phyloP scores from a whole-genome alignment of 2,113 vertebrate species.

The Pelvicachromis taeniatus region DNA sequence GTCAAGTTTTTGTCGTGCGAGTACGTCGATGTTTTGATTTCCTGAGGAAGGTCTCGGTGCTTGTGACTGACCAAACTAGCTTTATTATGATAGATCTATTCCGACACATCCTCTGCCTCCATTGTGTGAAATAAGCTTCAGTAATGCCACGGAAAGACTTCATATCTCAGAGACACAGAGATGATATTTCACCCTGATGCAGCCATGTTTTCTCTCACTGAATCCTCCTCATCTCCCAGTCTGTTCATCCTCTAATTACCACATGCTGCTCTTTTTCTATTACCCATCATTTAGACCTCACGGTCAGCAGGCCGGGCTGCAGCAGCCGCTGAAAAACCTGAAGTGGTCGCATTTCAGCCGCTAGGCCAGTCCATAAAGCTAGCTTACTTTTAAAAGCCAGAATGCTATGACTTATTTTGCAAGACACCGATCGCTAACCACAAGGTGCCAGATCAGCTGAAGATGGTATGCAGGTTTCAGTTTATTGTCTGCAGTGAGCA shows the following conservation, averaged over 20 bases:
- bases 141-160: conserved; percentile 39
- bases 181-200: conserved; percentile 1
- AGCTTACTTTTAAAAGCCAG: neutral
- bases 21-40: conserved; percentile 44
- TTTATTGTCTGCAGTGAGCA: neutral
- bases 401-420: conserved; percentile 3
- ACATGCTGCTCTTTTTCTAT: neutral
- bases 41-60: conserved; percentile 32
- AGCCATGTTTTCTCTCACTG: neutral
- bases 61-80: conserved; percentile 38
- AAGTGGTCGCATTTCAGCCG: neutral
- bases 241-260: neutral
- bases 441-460: neutral
- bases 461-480: neutral
- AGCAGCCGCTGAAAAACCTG: neutral
- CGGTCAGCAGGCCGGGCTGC: neutral
- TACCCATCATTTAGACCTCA: neutral
- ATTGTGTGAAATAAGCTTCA: neutral
- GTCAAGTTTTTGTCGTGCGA: conserved; percentile 34
- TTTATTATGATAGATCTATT: conserved; percentile 15
- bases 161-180: neutral
- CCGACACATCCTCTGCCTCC: neutral
- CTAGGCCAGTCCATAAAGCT: neutral
- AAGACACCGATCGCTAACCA: neutral
- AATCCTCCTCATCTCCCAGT: neutral